These are phyloP conservation scores for Spodoptera littoralis DNA, from an alignment of 2,888 invertebrate genomes.

Conservation along the genomic window DNA sequence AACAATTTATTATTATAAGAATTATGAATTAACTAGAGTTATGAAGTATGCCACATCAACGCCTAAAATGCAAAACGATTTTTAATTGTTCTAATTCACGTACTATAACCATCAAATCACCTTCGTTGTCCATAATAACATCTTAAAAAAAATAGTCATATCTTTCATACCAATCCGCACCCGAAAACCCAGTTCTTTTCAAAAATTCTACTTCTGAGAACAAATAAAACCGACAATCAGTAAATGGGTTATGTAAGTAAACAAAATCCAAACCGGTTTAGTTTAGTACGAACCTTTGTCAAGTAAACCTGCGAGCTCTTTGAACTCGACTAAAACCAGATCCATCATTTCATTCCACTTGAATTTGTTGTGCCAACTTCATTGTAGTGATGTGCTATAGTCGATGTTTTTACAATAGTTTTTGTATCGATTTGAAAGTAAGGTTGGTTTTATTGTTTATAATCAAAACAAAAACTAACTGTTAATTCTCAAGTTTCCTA, in stretches of 20 bases:
- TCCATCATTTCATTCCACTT: constrained; percentile 51
- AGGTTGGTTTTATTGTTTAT: too few relatives aligned
- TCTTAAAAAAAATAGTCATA: too few relatives aligned
- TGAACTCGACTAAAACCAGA: constrained; percentile 42
- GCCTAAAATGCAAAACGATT: too few relatives aligned
- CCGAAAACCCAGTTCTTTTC: not conserved
- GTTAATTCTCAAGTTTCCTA: too few relatives aligned
- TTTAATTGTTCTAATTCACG: too few relatives aligned
- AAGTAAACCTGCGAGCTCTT: constrained; percentile 29
- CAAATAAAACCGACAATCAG: constrained; percentile 14
- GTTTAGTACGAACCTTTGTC: constrained; percentile 22
- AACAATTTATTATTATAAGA: too few relatives aligned
- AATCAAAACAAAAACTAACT: too few relatives aligned
- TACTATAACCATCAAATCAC: too few relatives aligned
- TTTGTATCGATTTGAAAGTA: not conserved
- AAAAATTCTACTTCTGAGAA: constrained; percentile 5
- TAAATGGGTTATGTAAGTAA: constrained; percentile 7
- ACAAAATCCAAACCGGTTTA: constrained; percentile 28
- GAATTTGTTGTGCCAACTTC: constrained; percentile 41
- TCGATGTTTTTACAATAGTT: constrained; percentile 19
- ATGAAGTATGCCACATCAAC: too few relatives aligned
- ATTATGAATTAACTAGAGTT: too few relatives aligned
- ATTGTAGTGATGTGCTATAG: constrained; percentile 31
- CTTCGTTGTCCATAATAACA: too few relatives aligned
- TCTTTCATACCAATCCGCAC: too few relatives aligned